Conservation (phyloP, 2,797 vertebrate genomes). For the Epinephelus coioides region DNA sequence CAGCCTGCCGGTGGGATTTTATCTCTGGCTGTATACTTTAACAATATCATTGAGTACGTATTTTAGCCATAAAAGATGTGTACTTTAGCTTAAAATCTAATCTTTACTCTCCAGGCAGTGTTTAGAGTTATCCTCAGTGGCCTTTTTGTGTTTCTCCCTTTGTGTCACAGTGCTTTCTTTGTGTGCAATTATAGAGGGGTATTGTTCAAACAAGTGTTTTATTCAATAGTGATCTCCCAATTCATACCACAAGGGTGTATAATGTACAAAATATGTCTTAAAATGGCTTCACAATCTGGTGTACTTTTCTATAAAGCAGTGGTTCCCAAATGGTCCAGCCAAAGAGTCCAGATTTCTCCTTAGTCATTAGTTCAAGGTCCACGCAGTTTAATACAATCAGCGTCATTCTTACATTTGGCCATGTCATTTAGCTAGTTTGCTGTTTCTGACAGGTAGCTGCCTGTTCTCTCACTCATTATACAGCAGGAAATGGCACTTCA, state of each 20-base stretch:
- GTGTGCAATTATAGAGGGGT: background rate
- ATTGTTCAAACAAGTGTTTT: background rate
- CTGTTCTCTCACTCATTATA: no score
- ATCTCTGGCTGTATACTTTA: background rate
- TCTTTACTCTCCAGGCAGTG: background rate
- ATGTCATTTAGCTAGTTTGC: no score
- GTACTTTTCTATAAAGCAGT: background rate
- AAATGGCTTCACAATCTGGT: background rate
- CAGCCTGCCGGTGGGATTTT: background rate
- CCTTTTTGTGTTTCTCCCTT: constrained; percentile 2
- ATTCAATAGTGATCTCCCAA: background rate
- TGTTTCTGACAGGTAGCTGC: no score
- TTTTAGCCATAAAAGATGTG: background rate
- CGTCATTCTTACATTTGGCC: no score
- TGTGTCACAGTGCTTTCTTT: no score
- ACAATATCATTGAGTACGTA: background rate
- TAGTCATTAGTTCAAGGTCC: no score
- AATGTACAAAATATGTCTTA: background rate
- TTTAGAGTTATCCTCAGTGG: background rate
- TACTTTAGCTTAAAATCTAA: background rate
- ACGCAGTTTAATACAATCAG: no score
- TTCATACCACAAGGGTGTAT: background rate
- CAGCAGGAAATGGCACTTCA: no score
- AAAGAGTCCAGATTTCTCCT: no score
- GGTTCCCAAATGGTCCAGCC: no score